A percentile compares a stretch with the other conserved stretches of the same genome.
These are phyloP conservation scores for Cephalopterus ornatus DNA, from an alignment of 2,113 vertebrate genomes.

Conservation along the genomic window DNA sequence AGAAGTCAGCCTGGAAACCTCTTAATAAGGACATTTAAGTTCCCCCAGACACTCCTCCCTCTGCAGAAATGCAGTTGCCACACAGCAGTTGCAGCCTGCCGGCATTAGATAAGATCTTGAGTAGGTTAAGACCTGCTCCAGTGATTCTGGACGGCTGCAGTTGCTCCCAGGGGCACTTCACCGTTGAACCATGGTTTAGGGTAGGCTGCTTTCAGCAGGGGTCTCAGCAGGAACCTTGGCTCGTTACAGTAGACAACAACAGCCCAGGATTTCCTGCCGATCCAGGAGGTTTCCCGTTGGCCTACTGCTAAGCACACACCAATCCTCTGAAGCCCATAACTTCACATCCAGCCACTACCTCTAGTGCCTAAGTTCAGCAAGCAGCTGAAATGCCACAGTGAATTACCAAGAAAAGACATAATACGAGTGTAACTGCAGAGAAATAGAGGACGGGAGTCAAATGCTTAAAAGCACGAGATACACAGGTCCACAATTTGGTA, in stretches of 20 bases:
- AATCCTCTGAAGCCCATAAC: not conserved
- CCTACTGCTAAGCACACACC: not conserved
- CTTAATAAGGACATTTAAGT: not conserved
- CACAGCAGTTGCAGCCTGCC: not conserved
- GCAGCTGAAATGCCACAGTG: not conserved
- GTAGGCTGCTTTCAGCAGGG: not conserved
- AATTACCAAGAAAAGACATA: not conserved
- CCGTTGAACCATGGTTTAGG: not conserved
- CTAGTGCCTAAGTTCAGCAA: accelerated
- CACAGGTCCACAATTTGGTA: not conserved
- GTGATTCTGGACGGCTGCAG: not conserved
- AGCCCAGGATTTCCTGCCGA: not conserved
- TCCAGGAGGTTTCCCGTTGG: not conserved
- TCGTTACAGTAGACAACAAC: not conserved
- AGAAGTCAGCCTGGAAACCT: not conserved
- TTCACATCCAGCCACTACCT: not conserved
- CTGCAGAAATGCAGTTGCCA: not conserved
- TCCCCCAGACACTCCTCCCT: not conserved
- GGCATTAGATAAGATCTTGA: not conserved
- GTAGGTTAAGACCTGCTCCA: not conserved
- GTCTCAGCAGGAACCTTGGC: not conserved
- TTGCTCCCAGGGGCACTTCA: not conserved
- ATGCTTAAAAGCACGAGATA: not conserved
- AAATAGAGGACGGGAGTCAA: not conserved
- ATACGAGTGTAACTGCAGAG: not conserved